phyloP scores from a whole-genome alignment of 2,888 invertebrate species.

The Mesorhabditis spiculigera region DNA sequence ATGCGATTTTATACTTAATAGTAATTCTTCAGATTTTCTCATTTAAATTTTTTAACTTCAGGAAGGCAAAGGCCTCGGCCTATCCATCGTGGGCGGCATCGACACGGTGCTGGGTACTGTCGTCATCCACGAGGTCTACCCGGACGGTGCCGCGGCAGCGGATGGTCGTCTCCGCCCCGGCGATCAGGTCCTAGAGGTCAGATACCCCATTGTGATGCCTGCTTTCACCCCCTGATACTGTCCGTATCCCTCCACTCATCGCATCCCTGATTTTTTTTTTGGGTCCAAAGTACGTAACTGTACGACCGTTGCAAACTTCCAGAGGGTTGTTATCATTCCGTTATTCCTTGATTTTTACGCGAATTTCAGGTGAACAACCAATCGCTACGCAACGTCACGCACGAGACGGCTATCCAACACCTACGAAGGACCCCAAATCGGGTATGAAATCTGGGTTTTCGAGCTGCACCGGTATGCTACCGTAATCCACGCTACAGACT shows the following conservation, averaged over 20 bases:
- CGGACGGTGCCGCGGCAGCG: constrained; percentile 82
- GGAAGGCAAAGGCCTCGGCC: constrained; percentile 76
- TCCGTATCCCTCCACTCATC: too few relatives aligned
- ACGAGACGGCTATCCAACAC: constrained; percentile 77
- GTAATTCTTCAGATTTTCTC: too few relatives aligned
- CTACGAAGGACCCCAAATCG: constrained; percentile 77
- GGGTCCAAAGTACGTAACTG: background rate
- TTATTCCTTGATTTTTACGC: background rate
- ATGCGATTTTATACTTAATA: too few relatives aligned
- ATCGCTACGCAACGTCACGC: constrained; percentile 76
- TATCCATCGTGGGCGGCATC: constrained; percentile 85
- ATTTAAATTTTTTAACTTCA: too few relatives aligned
- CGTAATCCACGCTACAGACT: too few relatives aligned
- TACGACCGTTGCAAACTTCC: background rate
- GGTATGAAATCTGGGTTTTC: too few relatives aligned
- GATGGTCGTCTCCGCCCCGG: constrained; percentile 85
- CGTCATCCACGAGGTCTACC: constrained; percentile 84
- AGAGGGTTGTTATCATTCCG: too few relatives aligned
- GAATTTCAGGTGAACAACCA: constrained; percentile 71
- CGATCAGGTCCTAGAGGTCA: constrained; percentile 81
- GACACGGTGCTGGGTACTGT: constrained; percentile 82
- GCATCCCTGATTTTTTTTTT: background rate
- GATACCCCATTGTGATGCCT: background rate
- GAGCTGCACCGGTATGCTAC: too few relatives aligned
- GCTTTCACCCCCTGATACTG: background rate